Evolutionary conservation across 92 coral and sea anemone genomes (phyloP).

Genomic region (Phenganax subtilis): DNA sequence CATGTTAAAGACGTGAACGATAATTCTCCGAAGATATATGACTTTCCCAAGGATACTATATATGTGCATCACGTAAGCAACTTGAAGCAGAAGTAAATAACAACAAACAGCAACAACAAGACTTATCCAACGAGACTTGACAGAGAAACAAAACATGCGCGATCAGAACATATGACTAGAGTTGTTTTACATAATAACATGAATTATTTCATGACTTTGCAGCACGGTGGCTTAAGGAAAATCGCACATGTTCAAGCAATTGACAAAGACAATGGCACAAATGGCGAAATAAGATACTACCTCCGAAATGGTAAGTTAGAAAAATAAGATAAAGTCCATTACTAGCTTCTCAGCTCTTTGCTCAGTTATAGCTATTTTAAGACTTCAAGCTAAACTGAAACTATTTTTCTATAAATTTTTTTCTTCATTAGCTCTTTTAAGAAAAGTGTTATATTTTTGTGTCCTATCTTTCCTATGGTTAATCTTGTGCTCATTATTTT

Average conservation of each 20-base stretch:
- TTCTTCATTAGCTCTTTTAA: neutral
- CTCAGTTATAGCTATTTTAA: neutral
- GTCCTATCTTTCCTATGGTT: no score
- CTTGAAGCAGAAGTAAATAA: neutral
- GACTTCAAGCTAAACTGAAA: no score
- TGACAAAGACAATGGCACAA: conserved; percentile 5
- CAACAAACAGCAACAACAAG: neutral
- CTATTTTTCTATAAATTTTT: neutral
- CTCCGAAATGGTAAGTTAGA: neutral
- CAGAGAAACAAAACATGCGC: no score
- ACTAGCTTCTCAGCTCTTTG: neutral
- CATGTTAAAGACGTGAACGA: conserved; percentile 6
- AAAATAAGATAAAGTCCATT: neutral
- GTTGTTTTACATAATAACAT: neutral
- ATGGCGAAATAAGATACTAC: conserved; percentile 11
- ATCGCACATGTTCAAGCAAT: neutral
- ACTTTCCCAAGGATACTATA: neutral
- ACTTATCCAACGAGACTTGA: no score
- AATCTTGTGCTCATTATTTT: no score
- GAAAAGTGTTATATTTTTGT: no score
- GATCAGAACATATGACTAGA: no score
- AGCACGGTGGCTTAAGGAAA: neutral
- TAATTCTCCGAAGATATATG: neutral
- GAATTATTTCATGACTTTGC: neutral
- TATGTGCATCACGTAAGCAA: neutral